Evolutionary conservation across 2,113 vertebrate species (phyloP), one percentile per base, ranked within the genome.

Genomic region (Panthera uncia): DNA sequence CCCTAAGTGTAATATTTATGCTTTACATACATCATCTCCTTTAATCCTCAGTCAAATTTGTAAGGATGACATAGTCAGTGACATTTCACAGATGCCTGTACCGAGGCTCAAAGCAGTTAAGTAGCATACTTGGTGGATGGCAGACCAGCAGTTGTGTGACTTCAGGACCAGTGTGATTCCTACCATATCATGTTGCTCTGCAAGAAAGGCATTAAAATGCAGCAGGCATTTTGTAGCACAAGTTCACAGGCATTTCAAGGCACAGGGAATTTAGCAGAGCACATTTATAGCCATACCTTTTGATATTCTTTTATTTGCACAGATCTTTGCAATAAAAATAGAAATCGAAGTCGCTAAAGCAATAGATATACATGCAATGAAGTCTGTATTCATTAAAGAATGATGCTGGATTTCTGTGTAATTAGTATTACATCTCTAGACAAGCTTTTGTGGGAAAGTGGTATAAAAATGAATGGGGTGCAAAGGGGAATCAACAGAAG

Each of bases 271-370:
- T 97, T 88, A 94, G 71, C 95, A 95, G 84, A 88, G 91, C 88
- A 50, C 92, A 74, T 94, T 95, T 96, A 95, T 18, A 96, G 93
- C 80, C 84, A 91, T 93, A 55, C 94, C 84, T 96, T 94, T 76
- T 95, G 97, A 98, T 97, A 96, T 69, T 94, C 71, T 97, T 98
- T 98, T 98, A 98, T 97, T 96, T 98, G 98, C 95, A 97, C 95
- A 97, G 92, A 88, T 88, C 95, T 98, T 93, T 94, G 94, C 84
- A 95, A 97, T 95, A 96, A 98, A 98, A 97, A 88, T 84, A 98
- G 97, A 96, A 96, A 95, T 83, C 52, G 80, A 95, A 97, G 97
- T 96, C 96, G 85, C 92, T 61, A 80, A 96, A 97, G 92, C 94
- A 97, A 95, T 88, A 94, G 80, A 79, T 94, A 94, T 96, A 97